These are phyloP conservation scores for Galeruca laticollis DNA, from an alignment of 2,888 invertebrate genomes.

Conservation along the genomic window DNA sequence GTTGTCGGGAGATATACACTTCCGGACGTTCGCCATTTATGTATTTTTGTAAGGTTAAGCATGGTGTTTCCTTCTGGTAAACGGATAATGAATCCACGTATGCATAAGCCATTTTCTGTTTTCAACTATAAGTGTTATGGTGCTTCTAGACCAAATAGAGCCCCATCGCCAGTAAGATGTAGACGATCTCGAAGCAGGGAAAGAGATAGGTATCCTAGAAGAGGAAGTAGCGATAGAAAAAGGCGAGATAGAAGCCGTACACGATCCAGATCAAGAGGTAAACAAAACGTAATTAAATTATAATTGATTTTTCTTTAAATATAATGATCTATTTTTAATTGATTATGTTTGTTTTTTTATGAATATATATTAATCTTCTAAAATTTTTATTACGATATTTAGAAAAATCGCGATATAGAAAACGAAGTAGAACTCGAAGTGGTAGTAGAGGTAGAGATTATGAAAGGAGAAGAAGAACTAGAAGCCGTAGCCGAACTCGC, in stretches of 20 bases:
- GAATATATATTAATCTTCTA: not conserved
- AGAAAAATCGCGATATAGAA: slow-evolving; percentile 33
- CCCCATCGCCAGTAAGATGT: slow-evolving; percentile 17
- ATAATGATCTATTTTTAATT: too few relatives aligned
- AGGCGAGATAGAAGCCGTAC: slow-evolving; percentile 19
- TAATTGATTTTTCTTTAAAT: not conserved
- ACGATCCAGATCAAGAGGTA: slow-evolving; percentile 29
- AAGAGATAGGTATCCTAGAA: not conserved
- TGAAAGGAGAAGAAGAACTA: slow-evolving; percentile 19
- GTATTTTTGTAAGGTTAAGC: too few relatives aligned
- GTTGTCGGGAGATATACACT: too few relatives aligned
- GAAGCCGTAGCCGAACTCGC: slow-evolving; percentile 10
- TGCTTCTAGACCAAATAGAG: slow-evolving; percentile 16
- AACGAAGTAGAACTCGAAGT: slow-evolving; percentile 28
- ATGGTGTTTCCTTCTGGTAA: too few relatives aligned
- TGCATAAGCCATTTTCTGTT: too few relatives aligned
- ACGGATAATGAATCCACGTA: too few relatives aligned
- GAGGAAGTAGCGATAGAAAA: slow-evolving; percentile 14
- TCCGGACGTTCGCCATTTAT: too few relatives aligned
- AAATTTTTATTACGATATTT: not conserved
- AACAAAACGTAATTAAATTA: not conserved
- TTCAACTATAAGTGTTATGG: too few relatives aligned
- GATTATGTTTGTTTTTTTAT: not conserved
- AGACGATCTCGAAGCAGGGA: slow-evolving; percentile 24
- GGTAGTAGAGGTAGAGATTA: slow-evolving; percentile 27